phyloP scores from a whole-genome alignment of 2,888 invertebrate species.

The Drosophila mimetica region DNA sequence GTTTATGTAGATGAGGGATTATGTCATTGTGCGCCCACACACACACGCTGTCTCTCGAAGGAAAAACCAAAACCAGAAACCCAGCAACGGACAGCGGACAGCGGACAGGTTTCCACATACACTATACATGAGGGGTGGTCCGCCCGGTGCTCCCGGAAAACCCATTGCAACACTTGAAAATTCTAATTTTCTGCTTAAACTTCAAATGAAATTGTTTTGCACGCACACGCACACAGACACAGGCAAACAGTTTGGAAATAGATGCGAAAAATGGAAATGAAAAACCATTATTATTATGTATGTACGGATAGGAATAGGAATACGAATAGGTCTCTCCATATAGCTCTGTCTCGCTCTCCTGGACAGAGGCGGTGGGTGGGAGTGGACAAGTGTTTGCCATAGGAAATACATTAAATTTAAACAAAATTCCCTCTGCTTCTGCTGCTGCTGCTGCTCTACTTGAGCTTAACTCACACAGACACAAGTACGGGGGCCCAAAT shows the following conservation, averaged over 20 bases:
- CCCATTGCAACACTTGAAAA: constrained; percentile 78
- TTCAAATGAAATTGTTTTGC: constrained; percentile 75
- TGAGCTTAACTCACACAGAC: constrained; percentile 69
- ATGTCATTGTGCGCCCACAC: constrained; percentile 71
- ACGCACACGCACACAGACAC: constrained; percentile 41
- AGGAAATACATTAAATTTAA: constrained; percentile 83
- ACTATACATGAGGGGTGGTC: neutral
- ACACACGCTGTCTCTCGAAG: constrained; percentile 10
- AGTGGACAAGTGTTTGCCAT: constrained; percentile 69
- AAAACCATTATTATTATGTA: constrained; percentile 61
- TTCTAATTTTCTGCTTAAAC: constrained; percentile 77
- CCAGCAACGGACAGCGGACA: constrained; percentile 40
- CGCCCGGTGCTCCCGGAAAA: constrained; percentile 27
- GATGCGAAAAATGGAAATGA: constrained; percentile 58
- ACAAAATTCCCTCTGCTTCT: constrained; percentile 65
- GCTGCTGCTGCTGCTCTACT: constrained; percentile 48
- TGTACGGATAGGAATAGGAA: constrained; percentile 29
- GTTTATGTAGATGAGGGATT: constrained; percentile 82
- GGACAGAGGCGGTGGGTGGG: constrained; percentile 1
- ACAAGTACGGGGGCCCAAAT: constrained; percentile 59
- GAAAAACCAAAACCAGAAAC: constrained; percentile 46
- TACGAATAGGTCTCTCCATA: constrained; percentile 13
- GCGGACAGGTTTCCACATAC: constrained; percentile 22
- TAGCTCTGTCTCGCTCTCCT: neutral
- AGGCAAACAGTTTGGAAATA: constrained; percentile 42